Evolutionary conservation across 1,140 invertebrate species (phyloP).

Genomic region (Calycopis cecrops): DNA sequence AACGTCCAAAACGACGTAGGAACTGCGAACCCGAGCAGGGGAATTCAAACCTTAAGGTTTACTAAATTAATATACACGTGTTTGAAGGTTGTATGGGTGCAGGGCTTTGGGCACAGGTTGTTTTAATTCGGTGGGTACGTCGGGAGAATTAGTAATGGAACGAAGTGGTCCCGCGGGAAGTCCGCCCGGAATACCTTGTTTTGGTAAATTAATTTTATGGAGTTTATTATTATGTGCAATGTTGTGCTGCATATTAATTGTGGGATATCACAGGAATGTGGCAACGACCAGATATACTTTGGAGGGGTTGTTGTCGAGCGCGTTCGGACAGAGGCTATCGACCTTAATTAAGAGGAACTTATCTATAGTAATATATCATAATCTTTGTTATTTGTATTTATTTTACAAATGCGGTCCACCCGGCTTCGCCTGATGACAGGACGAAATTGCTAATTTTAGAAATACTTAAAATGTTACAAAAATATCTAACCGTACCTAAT

Average conservation of each 20-base stretch:
- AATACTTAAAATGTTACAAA: no score
- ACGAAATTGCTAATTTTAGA: no score
- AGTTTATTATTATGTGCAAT: constrained; percentile 29
- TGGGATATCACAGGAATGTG: background rate
- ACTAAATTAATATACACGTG: background rate
- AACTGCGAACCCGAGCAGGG: background rate
- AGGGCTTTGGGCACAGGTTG: constrained; percentile 22
- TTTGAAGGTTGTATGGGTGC: constrained; percentile 17
- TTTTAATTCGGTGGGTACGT: constrained; percentile 49
- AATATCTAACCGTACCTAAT: no score
- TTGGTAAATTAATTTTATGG: constrained; percentile 48
- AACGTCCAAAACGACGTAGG: constrained; percentile 19
- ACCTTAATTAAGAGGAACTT: no score
- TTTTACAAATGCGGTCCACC: no score
- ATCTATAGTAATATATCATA: no score
- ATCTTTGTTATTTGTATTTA: no score
- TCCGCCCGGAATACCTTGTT: constrained; percentile 32
- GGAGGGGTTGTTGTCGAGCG: no score
- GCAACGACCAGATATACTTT: no score
- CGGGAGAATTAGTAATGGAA: constrained; percentile 55
- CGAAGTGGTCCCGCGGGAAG: constrained; percentile 50
- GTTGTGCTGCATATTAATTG: constrained; percentile 4
- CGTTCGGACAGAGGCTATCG: no score
- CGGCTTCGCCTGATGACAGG: no score
- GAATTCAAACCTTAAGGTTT: constrained; percentile 17